Conservation (phyloP, 1,140 invertebrate genomes). For the Tribolium madens region DNA sequence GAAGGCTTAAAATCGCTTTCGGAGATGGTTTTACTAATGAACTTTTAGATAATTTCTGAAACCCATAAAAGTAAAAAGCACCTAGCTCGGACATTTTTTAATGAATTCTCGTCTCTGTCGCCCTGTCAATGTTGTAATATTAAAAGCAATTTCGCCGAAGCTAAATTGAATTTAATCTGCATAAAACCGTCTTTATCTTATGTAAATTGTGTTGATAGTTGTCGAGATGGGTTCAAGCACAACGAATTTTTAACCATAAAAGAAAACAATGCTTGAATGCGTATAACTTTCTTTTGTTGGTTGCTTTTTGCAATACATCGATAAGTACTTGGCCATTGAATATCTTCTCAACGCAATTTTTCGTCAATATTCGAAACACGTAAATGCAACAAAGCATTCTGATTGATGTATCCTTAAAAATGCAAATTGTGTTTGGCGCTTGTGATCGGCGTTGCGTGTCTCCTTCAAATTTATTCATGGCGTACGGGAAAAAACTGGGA, state of each 20-base stretch:
- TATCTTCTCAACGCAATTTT: slow-evolving; percentile 22
- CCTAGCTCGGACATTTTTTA: not conserved
- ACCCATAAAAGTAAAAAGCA: not conserved
- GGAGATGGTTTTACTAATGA: too few relatives aligned
- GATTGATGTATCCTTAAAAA: slow-evolving; percentile 45
- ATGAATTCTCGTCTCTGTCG: not conserved
- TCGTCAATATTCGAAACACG: slow-evolving; percentile 32
- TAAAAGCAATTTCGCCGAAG: not conserved
- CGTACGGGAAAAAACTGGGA: slow-evolving; percentile 16
- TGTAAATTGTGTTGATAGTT: not conserved
- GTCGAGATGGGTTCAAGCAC: not conserved
- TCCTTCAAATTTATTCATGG: slow-evolving; percentile 39
- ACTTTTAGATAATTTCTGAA: not conserved
- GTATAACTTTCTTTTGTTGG: not conserved
- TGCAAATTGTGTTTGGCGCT: slow-evolving; percentile 43
- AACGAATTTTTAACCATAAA: not conserved
- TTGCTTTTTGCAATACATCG: slow-evolving; percentile 16
- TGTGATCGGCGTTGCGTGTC: slow-evolving; percentile 43
- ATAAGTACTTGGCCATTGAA: not conserved
- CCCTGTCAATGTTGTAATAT: not conserved
- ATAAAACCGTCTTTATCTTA: not conserved
- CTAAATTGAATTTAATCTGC: not conserved
- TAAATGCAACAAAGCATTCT: slow-evolving; percentile 40
- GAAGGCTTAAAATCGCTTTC: too few relatives aligned
- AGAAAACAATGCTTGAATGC: slow-evolving; percentile 26